Base-by-base conservation (phyloP, 2,797 vertebrate species). In the Esox masquinongy region DNA sequence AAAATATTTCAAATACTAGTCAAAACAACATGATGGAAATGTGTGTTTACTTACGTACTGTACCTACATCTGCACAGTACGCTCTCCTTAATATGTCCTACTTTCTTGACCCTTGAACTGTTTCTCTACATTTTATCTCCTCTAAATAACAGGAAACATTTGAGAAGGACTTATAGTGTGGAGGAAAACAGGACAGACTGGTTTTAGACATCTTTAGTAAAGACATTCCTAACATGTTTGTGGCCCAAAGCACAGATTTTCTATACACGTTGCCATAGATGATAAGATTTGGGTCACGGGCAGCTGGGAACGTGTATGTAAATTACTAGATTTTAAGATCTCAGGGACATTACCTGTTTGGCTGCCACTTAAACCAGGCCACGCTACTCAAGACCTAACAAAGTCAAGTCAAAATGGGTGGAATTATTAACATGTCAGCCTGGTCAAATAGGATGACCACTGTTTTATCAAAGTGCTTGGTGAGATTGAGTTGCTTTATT, bases 171-270 rank as follows among this genome's bases (percentile, higher is more conserved):
- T 66, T 17, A 17, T 6, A 24, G 19, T 17, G 4, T n/a, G 22
- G n/a, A 22, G n/a, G 36, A n/a, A 47, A 73, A 64, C 34, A 43
- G 72, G 72, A 47, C 36, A 63, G 59, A 73, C 72, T 15, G 56
- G 56, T 64, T 73, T 24, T 39, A 9, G 72, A 51, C 26, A 43
- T 70, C n/a, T 43, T 9, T 22, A 34, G 14, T n/a, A 43, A n/a
- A 43, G n/a, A 43, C 17, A 68, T 68, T 43, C 67, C 39, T 47
- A 36, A 39, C 36, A 24, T 39, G 67, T n/a, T 9, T 43, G 11
- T 43, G 34, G 67, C n/a, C 19, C 7, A 68, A 47, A 4, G 67
- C 19, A 12, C 67, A 11, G 34, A 2, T 68, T 47, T 68, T 68
- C 29, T 14, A 43, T 34, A 68, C 34, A 11, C 2, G 0, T n/a